Conservation (phyloP, 2,113 vertebrate genomes). For the Pangasianodon hypophthalmus region DNA sequence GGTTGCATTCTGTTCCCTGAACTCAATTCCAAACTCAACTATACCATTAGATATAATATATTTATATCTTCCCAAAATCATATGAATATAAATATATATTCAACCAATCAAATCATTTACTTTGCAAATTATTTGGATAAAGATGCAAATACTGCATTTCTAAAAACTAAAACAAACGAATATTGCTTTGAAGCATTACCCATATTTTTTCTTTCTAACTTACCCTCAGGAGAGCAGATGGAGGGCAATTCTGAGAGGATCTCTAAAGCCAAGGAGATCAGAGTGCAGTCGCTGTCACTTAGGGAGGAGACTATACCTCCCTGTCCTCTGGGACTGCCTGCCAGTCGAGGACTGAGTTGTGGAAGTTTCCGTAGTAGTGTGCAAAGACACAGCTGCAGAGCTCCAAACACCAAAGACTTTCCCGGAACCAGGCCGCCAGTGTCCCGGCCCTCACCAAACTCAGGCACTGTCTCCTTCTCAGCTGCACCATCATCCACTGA, state of each 20-base stretch:
- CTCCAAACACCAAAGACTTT: constrained; percentile 88
- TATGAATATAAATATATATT: not conserved
- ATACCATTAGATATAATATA: too few species aligned
- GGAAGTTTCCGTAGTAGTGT: constrained; percentile 90
- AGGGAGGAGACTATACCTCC: constrained; percentile 73
- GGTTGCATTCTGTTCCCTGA: too few species aligned
- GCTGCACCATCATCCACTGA: constrained; percentile 93
- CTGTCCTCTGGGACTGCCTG: constrained; percentile 72
- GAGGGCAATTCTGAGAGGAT: constrained; percentile 89
- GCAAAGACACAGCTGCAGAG: constrained; percentile 87
- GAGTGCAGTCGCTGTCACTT: constrained; percentile 75
- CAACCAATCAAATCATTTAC: not conserved
- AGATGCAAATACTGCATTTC: not conserved
- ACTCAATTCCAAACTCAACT: too few species aligned
- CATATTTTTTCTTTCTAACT: constrained; percentile 8
- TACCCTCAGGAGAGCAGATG: constrained; percentile 95
- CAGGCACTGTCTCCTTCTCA: constrained; percentile 94
- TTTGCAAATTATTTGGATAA: not conserved
- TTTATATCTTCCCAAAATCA: not conserved
- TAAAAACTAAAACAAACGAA: not conserved
- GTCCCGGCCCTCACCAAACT: constrained; percentile 92
- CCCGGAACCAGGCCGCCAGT: constrained; percentile 91
- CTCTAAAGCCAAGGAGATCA: constrained; percentile 81
- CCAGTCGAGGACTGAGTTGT: constrained; percentile 86
- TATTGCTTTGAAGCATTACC: not conserved